Evolutionary conservation across 2,888 invertebrate genomes (phyloP).

Genomic region (Xestia sexstrigata): DNA sequence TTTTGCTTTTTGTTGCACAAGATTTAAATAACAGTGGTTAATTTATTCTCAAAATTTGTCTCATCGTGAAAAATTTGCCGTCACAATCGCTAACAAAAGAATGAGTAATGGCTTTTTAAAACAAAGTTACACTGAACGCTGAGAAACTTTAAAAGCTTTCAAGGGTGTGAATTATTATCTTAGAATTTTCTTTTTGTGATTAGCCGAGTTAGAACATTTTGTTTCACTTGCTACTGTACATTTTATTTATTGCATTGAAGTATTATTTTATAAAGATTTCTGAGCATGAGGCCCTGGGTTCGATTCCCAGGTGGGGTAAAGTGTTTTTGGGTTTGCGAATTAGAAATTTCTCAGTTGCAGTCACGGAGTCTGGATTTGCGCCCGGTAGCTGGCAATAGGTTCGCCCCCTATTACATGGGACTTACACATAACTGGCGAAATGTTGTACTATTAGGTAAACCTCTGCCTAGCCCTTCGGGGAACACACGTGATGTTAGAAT

Average conservation of each 20-base stretch:
- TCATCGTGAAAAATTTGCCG: constrained; percentile 88
- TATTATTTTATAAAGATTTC: not conserved
- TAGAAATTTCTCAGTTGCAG: not conserved
- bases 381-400: not conserved
- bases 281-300: not conserved
- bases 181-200: constrained; percentile 76
- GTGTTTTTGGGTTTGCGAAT: not conserved
- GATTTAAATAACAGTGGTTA: constrained; percentile 88
- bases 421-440: not conserved
- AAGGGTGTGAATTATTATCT: constrained; percentile 88
- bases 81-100: constrained; percentile 89
- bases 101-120: constrained; percentile 88
- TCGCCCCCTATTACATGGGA: not conserved
- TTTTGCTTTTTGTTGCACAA: constrained; percentile 82
- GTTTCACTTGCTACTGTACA: constrained; percentile 39
- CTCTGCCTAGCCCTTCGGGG: not conserved
- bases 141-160: constrained; percentile 85
- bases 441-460: not conserved
- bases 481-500: not conserved
- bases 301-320: not conserved
- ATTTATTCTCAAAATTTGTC: constrained; percentile 90
- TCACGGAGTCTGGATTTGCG: not conserved
- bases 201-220: constrained; percentile 67
- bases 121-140: constrained; percentile 87
- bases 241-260: constrained; percentile 1